These are phyloP conservation scores for Naja naja DNA, from an alignment of 2,113 vertebrate genomes.

Conservation along the genomic window DNA sequence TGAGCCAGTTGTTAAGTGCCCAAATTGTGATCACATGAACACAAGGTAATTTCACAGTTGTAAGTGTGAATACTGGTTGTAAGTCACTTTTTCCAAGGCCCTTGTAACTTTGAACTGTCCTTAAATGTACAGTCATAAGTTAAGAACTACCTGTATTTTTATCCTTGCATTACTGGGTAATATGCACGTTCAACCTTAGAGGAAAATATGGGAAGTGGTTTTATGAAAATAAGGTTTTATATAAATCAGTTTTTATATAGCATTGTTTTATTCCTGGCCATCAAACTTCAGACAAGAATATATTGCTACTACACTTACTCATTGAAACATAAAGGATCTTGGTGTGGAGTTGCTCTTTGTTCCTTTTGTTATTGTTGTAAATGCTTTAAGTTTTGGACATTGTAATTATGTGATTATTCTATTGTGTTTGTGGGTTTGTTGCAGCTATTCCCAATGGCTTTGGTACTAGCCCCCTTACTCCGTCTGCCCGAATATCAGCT, in stretches of 20 bases:
- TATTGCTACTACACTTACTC: background rate
- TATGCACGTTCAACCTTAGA: background rate
- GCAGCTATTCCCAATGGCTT: conserved; percentile 91
- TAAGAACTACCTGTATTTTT: background rate
- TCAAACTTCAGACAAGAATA: background rate
- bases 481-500: conserved; percentile 95
- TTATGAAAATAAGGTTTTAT: background rate
- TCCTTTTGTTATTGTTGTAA: background rate
- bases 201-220: background rate
- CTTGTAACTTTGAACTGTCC: background rate
- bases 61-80: background rate
- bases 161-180: background rate
- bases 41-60: background rate
- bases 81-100: background rate
- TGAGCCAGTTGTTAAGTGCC: background rate
- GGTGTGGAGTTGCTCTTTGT: background rate
- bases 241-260: background rate
- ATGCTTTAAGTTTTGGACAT: background rate
- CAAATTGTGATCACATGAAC: background rate
- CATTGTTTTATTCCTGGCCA: background rate
- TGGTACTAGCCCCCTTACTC: conserved; percentile 88
- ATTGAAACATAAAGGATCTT: background rate
- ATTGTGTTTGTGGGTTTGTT: conserved; percentile 18
- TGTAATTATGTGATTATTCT: background rate
- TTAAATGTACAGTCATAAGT: background rate